phyloP scores from a whole-genome alignment of 2,113 vertebrate species.

The Charina bottae region DNA sequence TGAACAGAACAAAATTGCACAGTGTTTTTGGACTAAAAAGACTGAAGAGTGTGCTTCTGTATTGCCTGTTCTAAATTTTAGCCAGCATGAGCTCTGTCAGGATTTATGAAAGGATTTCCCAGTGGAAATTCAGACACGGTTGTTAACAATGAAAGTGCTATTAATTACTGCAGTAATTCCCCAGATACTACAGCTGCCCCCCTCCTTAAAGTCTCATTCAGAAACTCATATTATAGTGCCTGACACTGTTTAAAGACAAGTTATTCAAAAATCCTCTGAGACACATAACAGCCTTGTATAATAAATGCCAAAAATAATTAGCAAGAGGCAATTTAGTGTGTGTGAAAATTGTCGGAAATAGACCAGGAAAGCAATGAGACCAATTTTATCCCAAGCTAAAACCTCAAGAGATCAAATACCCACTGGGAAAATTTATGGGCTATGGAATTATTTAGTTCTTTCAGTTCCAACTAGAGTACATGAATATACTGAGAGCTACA shows the following conservation, averaged over 20 bases:
- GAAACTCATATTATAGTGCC: constrained; percentile 63
- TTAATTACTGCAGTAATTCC: constrained; percentile 28
- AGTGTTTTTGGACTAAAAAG: neutral
- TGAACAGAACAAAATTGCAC: neutral
- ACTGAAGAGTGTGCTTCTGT: neutral
- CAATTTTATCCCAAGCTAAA: constrained; percentile 54
- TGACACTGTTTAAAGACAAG: constrained; percentile 55
- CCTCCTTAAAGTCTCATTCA: constrained; percentile 48
- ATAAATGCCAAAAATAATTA: constrained; percentile 69
- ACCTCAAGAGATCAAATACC: neutral
- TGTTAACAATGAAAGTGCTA: constrained; percentile 7
- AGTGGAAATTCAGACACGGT: neutral
- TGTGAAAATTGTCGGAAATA: constrained; percentile 63
- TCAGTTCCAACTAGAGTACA: neutral
- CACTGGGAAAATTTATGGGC: constrained; percentile 50
- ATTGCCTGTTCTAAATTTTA: constrained; percentile 21
- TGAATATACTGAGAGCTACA: neutral
- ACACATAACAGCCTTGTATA: constrained; percentile 37
- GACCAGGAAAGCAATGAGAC: constrained; percentile 61
- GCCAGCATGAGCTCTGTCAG: constrained; percentile 9
- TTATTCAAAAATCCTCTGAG: constrained; percentile 52
- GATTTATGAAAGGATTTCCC: constrained; percentile 3
- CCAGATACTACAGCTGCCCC: neutral
- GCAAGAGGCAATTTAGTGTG: constrained; percentile 59
- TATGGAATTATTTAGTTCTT: neutral